These are phyloP conservation scores for Andrena cerasifolii DNA, from an alignment of 1,140 invertebrate genomes.

Conservation along the genomic window DNA sequence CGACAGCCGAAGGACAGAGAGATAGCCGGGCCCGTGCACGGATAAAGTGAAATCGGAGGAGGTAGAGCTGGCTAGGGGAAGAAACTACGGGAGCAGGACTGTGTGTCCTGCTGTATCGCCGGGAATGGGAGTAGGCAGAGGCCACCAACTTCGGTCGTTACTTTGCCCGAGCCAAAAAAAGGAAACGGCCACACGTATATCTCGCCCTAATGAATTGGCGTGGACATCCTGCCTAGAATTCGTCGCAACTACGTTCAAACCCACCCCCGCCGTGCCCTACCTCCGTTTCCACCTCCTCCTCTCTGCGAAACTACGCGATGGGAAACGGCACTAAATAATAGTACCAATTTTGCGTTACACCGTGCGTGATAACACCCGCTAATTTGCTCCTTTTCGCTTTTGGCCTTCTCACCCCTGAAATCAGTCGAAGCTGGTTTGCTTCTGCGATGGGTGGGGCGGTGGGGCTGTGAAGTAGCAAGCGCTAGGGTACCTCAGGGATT, in stretches of 20 bases:
- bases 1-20: conserved; percentile 42
- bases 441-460: no score
- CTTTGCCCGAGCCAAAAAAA: conserved; percentile 58
- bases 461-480: no score
- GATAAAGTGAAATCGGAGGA: conserved; percentile 31
- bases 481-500: no score
- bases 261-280: neutral
- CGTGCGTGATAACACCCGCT: conserved; percentile 37
- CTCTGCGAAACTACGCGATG: neutral
- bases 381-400: neutral
- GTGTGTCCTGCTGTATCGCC: conserved; percentile 27
- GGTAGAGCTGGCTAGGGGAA: neutral
- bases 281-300: neutral
- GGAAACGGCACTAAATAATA: neutral
- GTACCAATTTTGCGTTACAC: neutral
- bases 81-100: conserved; percentile 29
- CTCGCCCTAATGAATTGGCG: conserved; percentile 57
- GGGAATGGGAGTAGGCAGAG: conserved; percentile 42
- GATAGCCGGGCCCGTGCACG: neutral
- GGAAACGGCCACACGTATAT: conserved; percentile 49
- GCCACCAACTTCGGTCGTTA: conserved; percentile 77
- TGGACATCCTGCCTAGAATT: conserved; percentile 40
- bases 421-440: no score
- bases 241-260: neutral
- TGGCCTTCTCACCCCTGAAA: neutral